Base-by-base conservation (phyloP, 2,113 vertebrate species). In the Sterna hirundo region DNA sequence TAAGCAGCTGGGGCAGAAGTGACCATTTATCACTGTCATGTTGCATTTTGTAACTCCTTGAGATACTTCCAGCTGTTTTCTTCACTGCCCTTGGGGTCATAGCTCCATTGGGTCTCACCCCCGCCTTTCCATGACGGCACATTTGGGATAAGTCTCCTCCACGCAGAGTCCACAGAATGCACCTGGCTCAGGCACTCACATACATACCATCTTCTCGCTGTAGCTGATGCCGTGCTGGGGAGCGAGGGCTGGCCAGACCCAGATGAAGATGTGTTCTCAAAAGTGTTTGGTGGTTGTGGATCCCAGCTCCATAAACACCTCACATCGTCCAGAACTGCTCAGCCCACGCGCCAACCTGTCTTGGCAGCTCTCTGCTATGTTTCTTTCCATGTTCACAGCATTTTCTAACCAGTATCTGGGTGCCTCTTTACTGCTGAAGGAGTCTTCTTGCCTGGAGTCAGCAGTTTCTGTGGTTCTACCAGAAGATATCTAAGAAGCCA, bases 281-380 rank as follows among this genome's bases (percentile, higher is more conserved):
- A 66, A 51, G 21, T 26, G 47, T 68, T 6, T 84, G 3, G 29
- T 30, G 54, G 23, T 30, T 79, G n/a, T 10, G 51, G 52, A 49
- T 69, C 30, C 57, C 62, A 78, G 85, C 23, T 36, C 18, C 6
- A 86, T 42, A 77, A 64, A 58, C 58, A 46, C 29, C n/a, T 36
- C 52, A 20, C 36, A 34, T 36, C 61, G 30, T 54, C 42, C 71
- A 83, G 51, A 70, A 55, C 34, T 15, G 1, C 54, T 16, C 21
- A 38, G 36, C 29, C 49, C 62, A 40, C 0, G 0, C 0, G 1
- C 49, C 79, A 65, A 0, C 25, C 58, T 40, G 82, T 66, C 65
- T 36, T 1, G 2, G 18, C 47, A 86, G 32, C 44, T 72, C 22
- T 69, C 86, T 72, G 34, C 68, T 70, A 36, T 46, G 5, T 27